phyloP scores from a whole-genome alignment of 2,888 invertebrate genomes.

The Eucera pruinosa region DNA sequence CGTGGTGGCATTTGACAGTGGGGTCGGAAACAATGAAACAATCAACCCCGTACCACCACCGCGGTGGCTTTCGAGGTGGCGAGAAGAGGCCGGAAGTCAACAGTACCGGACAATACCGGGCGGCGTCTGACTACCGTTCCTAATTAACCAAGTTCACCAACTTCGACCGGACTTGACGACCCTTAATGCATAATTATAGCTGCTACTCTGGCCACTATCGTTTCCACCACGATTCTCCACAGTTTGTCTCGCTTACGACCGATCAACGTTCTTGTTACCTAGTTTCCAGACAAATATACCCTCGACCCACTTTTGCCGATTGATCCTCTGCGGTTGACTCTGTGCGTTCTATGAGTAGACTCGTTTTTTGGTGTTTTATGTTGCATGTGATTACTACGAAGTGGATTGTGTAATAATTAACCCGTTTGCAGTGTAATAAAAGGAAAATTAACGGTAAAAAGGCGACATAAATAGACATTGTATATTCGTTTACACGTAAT shows the following conservation, averaged over 20 bases:
- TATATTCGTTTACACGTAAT: no score
- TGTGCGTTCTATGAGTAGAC: background rate
- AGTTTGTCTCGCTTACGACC: slow-evolving; percentile 10
- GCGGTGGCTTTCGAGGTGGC: slow-evolving; percentile 40
- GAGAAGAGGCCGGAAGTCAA: slow-evolving; percentile 79
- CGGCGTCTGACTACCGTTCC: slow-evolving; percentile 77
- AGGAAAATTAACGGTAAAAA: no score
- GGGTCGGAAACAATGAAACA: slow-evolving; percentile 83
- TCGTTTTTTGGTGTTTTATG: no score
- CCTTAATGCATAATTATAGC: slow-evolving; percentile 62
- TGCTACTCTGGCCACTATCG: slow-evolving; percentile 3
- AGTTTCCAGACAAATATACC: slow-evolving; percentile 30
- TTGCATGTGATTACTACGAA: no score
- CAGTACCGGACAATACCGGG: slow-evolving; percentile 80
- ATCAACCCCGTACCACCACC: slow-evolving; percentile 77
- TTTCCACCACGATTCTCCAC: background rate
- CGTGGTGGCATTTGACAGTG: slow-evolving; percentile 80
- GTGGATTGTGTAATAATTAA: no score
- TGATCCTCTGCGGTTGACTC: slow-evolving; percentile 1
- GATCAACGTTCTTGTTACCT: slow-evolving; percentile 42
- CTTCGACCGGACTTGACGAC: slow-evolving; percentile 72
- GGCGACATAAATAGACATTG: no score
- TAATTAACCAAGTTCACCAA: slow-evolving; percentile 80
- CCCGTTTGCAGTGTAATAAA: no score
- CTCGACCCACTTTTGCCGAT: slow-evolving; percentile 38